phyloP scores from a whole-genome alignment of 2,888 invertebrate genomes.

The Oligia latruncula region DNA sequence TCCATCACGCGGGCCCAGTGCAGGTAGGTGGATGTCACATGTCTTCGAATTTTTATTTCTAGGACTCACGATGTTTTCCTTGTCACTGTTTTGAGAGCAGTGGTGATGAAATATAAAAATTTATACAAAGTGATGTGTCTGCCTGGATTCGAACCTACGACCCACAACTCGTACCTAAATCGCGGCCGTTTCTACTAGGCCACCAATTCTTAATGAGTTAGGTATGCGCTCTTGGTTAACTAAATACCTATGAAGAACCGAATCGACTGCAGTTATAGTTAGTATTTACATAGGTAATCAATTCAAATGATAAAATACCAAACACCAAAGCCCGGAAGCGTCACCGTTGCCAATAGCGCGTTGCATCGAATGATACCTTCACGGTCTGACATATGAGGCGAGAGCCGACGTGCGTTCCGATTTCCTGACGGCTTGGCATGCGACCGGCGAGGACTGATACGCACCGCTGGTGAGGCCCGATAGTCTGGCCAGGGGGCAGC shows the following conservation, averaged over 20 bases:
- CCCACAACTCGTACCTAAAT: neutral
- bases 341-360: slow-evolving; percentile 60
- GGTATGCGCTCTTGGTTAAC: neutral
- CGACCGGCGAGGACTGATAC: slow-evolving; percentile 87
- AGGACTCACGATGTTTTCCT: neutral
- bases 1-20: neutral
- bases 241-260: neutral
- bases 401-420: slow-evolving; percentile 82
- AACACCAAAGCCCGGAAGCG: slow-evolving; percentile 53
- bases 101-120: neutral
- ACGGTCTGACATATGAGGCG: slow-evolving; percentile 84
- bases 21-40: neutral
- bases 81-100: neutral
- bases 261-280: neutral
- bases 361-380: slow-evolving; percentile 82
- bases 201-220: neutral
- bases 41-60: neutral
- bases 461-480: slow-evolving; percentile 91
- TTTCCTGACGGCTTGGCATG: slow-evolving; percentile 79
- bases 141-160: neutral
- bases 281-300: neutral
- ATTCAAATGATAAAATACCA: neutral
- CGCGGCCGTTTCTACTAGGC: too few relatives aligned
- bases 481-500: slow-evolving; percentile 91
- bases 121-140: neutral